These are phyloP conservation scores for Branchellion lobata DNA, from an alignment of 2,888 invertebrate species.

Conservation along the genomic window DNA sequence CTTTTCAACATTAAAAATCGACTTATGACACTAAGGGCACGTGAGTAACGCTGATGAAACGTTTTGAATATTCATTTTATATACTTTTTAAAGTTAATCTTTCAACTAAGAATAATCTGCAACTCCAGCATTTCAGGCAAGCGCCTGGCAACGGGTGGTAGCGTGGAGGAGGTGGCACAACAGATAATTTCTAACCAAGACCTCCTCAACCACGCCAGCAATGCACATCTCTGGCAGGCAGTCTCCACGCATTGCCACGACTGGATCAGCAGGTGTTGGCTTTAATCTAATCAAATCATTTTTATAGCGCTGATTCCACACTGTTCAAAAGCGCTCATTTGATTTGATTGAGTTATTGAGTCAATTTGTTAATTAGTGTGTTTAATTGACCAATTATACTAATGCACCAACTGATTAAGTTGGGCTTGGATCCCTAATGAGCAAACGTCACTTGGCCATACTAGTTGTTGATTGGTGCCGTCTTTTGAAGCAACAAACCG, in stretches of 20 bases:
- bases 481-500: no score
- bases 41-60: neutral
- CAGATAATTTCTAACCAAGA: constrained; percentile 54
- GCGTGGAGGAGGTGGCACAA: constrained; percentile 57
- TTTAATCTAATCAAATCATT: neutral
- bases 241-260: constrained; percentile 59
- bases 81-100: neutral
- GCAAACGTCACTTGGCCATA: no score
- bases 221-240: constrained; percentile 58
- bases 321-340: no score
- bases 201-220: constrained; percentile 55
- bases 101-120: no score
- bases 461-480: no score
- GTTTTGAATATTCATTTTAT: neutral
- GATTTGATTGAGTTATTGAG: no score
- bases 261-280: constrained; percentile 58
- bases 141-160: constrained; percentile 60
- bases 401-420: no score
- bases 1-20: no score
- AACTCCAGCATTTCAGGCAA: constrained; percentile 58
- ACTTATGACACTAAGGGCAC: neutral
- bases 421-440: no score
- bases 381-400: no score
- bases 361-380: no score
- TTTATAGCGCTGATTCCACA: neutral